Evolutionary conservation across 2,113 vertebrate species (phyloP).

Genomic region (Empidonax alnorum): DNA sequence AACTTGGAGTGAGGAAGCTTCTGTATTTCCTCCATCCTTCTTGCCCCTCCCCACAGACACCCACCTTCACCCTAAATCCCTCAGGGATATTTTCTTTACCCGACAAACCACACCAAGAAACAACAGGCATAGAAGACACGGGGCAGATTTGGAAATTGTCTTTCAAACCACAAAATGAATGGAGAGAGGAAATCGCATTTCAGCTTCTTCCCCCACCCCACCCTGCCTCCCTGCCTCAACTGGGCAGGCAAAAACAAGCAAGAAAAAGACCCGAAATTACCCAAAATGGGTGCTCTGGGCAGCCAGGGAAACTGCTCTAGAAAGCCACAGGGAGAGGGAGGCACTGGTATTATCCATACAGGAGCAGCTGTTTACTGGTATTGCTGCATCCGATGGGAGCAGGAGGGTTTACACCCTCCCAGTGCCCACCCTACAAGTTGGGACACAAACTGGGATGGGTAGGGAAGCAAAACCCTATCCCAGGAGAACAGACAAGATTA

Average conservation of each 20-base stretch:
- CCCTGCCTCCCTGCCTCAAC: background rate
- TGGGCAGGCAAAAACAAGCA: background rate
- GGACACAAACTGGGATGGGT: background rate
- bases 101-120: background rate
- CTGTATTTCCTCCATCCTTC: background rate
- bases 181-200: conserved; percentile 17
- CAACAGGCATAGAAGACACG: background rate
- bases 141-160: background rate
- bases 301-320: background rate
- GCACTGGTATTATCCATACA: rapidly evolving
- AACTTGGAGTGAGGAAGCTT: background rate
- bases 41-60: background rate
- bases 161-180: conserved; percentile 32
- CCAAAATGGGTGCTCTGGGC: background rate
- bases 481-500: background rate
- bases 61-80: background rate
- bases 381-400: background rate
- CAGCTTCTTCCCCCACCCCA: background rate
- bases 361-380: background rate
- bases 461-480: background rate
- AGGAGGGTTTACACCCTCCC: background rate
- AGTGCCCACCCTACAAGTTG: background rate
- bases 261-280: background rate
- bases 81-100: background rate
- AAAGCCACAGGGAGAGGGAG: background rate